Base-by-base conservation (phyloP, 2,113 vertebrate genomes). In the Atherinomorus stipes region DNA sequence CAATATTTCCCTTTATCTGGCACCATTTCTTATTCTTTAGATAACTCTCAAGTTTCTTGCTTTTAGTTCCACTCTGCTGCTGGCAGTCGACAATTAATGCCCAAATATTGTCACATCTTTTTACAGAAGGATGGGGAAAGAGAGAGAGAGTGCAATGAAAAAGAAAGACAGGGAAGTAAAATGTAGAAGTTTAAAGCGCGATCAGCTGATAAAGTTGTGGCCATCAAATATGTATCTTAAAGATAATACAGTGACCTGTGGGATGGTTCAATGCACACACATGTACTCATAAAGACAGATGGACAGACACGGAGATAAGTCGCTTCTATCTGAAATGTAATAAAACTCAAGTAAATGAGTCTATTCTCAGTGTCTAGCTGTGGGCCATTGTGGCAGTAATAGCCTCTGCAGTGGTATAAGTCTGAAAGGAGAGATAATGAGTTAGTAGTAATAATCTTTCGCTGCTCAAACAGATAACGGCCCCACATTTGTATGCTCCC, bases 311-410 rank as follows among this genome's bases (percentile, higher is more conserved):
- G 56, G 57, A 82, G 90, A 88, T 87, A 89, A 88, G 83, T 71
- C 52, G 53, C 76, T 51, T 56, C 84, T 88, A 87, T 90, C 87
- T 89, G 87, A 87, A 87, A 88, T 85, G 88, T 87, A 87, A 90
- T 90, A 89, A 89, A 87, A 88, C 44, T 85, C 53, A 73, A 90
- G 84, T 83, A 89, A 91, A 90, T 90, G 76, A 91, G 84, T 89
- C 79, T 83, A 61, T 87, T 85, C 78, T 85, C 37, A 1, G 68
- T 22, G 5, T 53, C 65, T 59, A 11, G 82, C 82, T 85, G 74
- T 71, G 79, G 84, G 89, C 82, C 71, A 72, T 74, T 52, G 78
- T 71, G 79, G 76, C 80, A 66, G 75, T 81, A 76, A 84, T 69
- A 74, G 82, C 80, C 73, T 77, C 80, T 42, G 66, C 23, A 61